Percentiles rank a stretch among this genome's conserved stretches.
Evolutionary conservation across 2,888 invertebrate genomes (phyloP).

Genomic region (Nesidiocoris tenuis): DNA sequence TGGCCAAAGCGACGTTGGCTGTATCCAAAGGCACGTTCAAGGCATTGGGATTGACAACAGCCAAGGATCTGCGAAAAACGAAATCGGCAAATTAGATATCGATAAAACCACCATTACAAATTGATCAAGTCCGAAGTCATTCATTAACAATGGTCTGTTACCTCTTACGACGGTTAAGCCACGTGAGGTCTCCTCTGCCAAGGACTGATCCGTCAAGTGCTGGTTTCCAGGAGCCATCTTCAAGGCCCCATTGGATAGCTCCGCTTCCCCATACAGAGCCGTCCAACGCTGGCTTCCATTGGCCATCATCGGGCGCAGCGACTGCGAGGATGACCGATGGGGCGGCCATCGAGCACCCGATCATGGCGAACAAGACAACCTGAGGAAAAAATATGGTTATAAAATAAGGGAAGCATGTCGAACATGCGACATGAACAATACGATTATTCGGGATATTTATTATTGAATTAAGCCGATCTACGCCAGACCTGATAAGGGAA

Average conservation of each 20-base stretch:
- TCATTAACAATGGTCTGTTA: no score
- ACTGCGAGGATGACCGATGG: conserved; percentile 6
- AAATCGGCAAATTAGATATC: no score
- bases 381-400: no score
- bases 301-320: conserved; percentile 31
- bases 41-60: conserved; percentile 42
- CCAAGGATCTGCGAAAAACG: no score
- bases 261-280: conserved; percentile 35
- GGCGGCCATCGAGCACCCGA: conserved; percentile 37
- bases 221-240: conserved; percentile 39
- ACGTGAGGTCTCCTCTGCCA: conserved; percentile 16
- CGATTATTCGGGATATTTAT: no score
- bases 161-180: conserved; percentile 29
- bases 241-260: conserved; percentile 35
- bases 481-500: no score
- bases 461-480: no score
- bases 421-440: no score
- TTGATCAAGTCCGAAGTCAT: no score
- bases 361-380: conserved; percentile 35
- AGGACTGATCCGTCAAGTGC: conserved; percentile 33
- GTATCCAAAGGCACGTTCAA: conserved; percentile 53
- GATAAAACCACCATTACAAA: no score
- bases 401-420: no score
- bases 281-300: conserved; percentile 35
- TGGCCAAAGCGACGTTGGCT: conserved; percentile 54